Base-by-base conservation (phyloP, 2,888 invertebrate species). In the Tachina lurida region DNA sequence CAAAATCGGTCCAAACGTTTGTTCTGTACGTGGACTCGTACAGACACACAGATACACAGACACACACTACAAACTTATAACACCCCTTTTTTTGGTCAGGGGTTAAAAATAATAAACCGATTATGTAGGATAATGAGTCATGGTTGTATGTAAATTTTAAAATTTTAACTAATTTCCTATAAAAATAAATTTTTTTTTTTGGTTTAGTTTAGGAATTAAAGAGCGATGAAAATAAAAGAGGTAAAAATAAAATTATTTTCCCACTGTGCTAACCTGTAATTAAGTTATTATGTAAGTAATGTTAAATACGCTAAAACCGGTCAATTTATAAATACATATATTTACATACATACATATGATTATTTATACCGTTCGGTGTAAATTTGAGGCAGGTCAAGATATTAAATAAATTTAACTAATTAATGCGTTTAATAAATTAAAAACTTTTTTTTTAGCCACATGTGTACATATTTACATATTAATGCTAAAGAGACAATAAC, bases 161-260 rank as follows among this genome's bases (percentile, higher is more conserved):
- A n/a, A n/a, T n/a, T n/a, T n/a, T n/a, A n/a, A n/a, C n/a, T n/a
- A n/a, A n/a, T n/a, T n/a, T n/a, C n/a, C n/a, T n/a, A n/a, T n/a
- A n/a, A n/a, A n/a, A n/a, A n/a, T n/a, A n/a, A n/a, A n/a, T n/a
- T n/a, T n/a, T n/a, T n/a, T n/a, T n/a, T n/a, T n/a, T n/a, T n/a
- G n/a, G n/a, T n/a, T n/a, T n/a, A n/a, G n/a, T n/a, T n/a, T n/a
- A n/a, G n/a, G n/a, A n/a, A n/a, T n/a, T n/a, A n/a, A n/a, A n/a
- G n/a, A n/a, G n/a, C n/a, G n/a, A n/a, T n/a, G n/a, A n/a, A n/a
- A n/a, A n/a, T n/a, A n/a, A n/a, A n/a, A n/a, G n/a, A n/a, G n/a
- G 7, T 45, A 41, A 83, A 56, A 39, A 70, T 10, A 1, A 58
- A 86, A 58, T 31, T 5, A 58, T 22, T 22, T 3, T n/a, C 3